A percentile compares a stretch with the other conserved stretches of the same genome.
Conservation (phyloP, 2,113 vertebrate genomes). For the Tichodroma muraria region DNA sequence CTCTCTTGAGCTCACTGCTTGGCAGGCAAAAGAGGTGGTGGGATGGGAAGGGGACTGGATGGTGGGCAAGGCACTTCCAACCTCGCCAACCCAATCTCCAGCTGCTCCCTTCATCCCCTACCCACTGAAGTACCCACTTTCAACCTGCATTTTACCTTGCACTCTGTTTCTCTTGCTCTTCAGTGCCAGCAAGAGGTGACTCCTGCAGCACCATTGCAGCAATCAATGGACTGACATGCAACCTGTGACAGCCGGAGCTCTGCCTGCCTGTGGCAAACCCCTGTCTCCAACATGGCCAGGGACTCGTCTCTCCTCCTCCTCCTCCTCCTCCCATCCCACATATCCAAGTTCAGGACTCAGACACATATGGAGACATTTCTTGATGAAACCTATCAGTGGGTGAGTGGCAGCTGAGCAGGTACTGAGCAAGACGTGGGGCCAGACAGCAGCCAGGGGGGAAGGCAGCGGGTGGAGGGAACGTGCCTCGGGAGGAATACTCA, state of each 20-base stretch:
- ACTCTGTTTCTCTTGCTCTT: neutral
- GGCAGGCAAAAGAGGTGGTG: rapidly evolving
- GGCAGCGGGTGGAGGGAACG: slow-evolving; percentile 46
- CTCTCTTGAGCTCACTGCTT: neutral
- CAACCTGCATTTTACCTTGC: neutral
- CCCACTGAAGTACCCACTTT: neutral
- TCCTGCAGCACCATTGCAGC: neutral
- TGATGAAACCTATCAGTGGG: slow-evolving; percentile 39
- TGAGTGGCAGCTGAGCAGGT: slow-evolving; percentile 59
- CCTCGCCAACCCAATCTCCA: neutral
- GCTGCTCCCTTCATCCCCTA: neutral
- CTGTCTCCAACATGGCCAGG: neutral
- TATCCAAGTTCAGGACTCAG: neutral
- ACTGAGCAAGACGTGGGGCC: slow-evolving; percentile 37
- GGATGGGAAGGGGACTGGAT: neutral
- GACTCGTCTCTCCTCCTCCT: neutral
- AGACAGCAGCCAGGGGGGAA: slow-evolving; percentile 59
- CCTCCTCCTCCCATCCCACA: neutral
- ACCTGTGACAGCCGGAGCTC: neutral
- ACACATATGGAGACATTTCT: slow-evolving; percentile 24
- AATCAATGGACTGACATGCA: neutral
- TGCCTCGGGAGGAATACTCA: slow-evolving; percentile 58
- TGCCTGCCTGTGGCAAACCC: neutral
- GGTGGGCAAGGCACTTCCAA: neutral
- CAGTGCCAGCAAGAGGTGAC: neutral